These are phyloP conservation scores for Eulemur macaco DNA, from an alignment of 2,113 vertebrate species.

Conservation along the genomic window DNA sequence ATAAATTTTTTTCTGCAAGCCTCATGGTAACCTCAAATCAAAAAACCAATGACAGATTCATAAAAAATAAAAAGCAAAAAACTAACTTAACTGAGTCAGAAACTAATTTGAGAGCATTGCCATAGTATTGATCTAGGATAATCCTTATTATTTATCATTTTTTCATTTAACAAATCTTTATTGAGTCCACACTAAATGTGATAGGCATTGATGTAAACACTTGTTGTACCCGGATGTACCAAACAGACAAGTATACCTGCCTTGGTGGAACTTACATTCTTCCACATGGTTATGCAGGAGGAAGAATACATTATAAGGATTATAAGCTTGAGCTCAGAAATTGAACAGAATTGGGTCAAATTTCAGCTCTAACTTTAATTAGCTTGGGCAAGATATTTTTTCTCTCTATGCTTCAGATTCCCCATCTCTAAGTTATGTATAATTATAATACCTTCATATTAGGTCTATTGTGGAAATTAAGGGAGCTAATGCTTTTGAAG, in stretches of 20 bases:
- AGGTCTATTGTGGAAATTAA: conserved; percentile 22
- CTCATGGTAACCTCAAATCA: too few relatives aligned
- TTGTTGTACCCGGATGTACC: background rate
- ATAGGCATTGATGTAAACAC: background rate
- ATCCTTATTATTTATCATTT: background rate
- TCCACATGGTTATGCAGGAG: background rate
- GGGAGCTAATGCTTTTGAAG: background rate
- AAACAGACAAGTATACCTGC: background rate
- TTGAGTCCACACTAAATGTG: background rate
- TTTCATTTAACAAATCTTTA: background rate
- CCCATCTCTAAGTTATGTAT: background rate
- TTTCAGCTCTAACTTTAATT: background rate
- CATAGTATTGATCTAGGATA: background rate
- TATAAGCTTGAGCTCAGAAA: conserved; percentile 12
- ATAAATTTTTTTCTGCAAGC: too few relatives aligned
- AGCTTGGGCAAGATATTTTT: background rate
- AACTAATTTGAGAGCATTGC: background rate
- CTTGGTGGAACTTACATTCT: background rate
- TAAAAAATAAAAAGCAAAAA: too few relatives aligned
- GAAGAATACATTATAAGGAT: background rate
- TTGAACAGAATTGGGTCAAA: background rate
- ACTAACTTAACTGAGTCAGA: background rate
- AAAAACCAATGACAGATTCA: too few relatives aligned
- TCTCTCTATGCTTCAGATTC: background rate
- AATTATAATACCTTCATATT: background rate